Evolutionary conservation across 2,113 vertebrate genomes (phyloP).

Genomic region (Bubo blakistoni): DNA sequence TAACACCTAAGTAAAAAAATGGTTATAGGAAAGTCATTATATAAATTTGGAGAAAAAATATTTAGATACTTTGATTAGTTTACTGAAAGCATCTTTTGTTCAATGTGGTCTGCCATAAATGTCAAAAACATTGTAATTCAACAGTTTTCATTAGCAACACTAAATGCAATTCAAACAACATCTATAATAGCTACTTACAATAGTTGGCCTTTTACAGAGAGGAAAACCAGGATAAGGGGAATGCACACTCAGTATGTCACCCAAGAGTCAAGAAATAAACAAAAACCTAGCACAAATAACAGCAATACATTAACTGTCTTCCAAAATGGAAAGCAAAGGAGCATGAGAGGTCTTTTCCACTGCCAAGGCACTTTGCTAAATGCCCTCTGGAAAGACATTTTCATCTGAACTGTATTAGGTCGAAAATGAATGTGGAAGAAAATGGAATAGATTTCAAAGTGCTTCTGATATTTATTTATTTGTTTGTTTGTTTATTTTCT

Average conservation of each 20-base stretch:
- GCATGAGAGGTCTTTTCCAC: not conserved
- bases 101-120: not conserved
- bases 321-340: slow-evolving; percentile 16
- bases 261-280: slow-evolving; percentile 1
- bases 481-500: not conserved
- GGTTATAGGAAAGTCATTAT: not conserved
- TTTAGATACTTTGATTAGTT: not conserved
- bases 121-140: not conserved
- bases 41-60: not conserved
- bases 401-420: not conserved
- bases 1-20: not conserved
- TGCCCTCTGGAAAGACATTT: slow-evolving; percentile 35
- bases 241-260: not conserved
- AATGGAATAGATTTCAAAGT: not conserved
- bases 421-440: slow-evolving; percentile 14
- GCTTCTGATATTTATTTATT: not conserved
- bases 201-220: not conserved
- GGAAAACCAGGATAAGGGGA: not conserved
- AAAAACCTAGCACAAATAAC: not conserved
- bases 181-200: slow-evolving; percentile 2
- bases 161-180: not conserved
- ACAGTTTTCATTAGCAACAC: not conserved
- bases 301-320: not conserved
- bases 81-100: slow-evolving; percentile 7
- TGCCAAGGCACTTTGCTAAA: slow-evolving; percentile 26